Conservation (phyloP, 2,888 invertebrate species). For the Palloptera scutellata region DNA sequence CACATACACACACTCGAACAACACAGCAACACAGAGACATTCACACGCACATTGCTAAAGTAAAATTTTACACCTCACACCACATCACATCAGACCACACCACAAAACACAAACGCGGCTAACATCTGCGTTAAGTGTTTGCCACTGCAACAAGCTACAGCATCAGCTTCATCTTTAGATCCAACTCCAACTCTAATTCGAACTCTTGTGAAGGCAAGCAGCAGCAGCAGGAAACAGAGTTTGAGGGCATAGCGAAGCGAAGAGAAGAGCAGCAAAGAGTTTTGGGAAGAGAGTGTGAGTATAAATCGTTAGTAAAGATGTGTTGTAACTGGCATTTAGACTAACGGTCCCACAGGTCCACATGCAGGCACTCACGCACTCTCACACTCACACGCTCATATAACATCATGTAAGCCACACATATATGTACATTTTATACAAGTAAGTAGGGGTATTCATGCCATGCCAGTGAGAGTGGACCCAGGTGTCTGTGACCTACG, state of each 20-base stretch:
- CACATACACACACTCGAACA: slow-evolving; percentile 1
- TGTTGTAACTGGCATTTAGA: slow-evolving; percentile 18
- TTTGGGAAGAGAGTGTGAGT: not conserved
- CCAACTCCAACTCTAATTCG: slow-evolving; percentile 7
- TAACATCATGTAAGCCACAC: slow-evolving; percentile 15
- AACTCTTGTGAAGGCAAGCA: not conserved
- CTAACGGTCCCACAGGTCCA: slow-evolving; percentile 10
- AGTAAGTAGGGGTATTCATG: not conserved
- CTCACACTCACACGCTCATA: slow-evolving; percentile 21
- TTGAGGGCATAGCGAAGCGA: slow-evolving; percentile 1
- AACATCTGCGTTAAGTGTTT: slow-evolving; percentile 36
- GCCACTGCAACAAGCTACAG: not conserved
- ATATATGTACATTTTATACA: not conserved
- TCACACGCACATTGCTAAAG: slow-evolving; percentile 13
- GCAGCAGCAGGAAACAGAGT: not conserved
- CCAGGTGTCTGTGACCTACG: slow-evolving; percentile 51
- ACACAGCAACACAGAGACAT: not conserved
- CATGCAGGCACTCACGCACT: slow-evolving; percentile 9
- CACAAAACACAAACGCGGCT: slow-evolving; percentile 25
- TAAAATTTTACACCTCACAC: not conserved
- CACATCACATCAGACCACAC: not conserved
- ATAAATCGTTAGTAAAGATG: slow-evolving; percentile 30
- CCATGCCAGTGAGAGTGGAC: slow-evolving; percentile 49
- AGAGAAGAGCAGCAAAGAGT: slow-evolving; percentile 13
- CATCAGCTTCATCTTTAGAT: too few relatives aligned